These are phyloP conservation scores for Pristionchus arcanus DNA, from an alignment of 2,888 invertebrate genomes.

Conservation along the genomic window DNA sequence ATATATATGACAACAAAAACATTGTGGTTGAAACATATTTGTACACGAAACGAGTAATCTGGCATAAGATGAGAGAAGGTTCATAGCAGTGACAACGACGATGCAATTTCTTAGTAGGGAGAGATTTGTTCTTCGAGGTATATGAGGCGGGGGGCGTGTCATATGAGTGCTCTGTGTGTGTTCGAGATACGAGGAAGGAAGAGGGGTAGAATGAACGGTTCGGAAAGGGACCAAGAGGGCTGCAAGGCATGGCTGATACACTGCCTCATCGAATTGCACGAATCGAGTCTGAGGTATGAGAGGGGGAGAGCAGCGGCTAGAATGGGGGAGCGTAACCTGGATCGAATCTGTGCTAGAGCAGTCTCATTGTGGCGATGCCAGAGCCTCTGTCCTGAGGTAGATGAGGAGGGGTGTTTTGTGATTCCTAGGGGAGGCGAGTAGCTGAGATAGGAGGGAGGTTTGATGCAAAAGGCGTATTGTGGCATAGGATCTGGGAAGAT, in stretches of 20 bases:
- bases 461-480: conserved; percentile 15
- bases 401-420: neutral
- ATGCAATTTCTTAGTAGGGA: neutral
- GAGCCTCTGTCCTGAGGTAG: conserved; percentile 51
- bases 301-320: neutral
- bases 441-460: neutral
- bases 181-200: conserved; percentile 43
- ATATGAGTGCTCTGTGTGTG: conserved; percentile 31
- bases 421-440: neutral
- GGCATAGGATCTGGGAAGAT: conserved; percentile 38
- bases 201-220: neutral
- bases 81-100: conserved; percentile 20
- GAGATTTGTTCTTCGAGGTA: conserved; percentile 45
- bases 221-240: conserved; percentile 26
- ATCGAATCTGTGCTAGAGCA: neutral
- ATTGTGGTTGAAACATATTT: conserved; percentile 11
- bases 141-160: conserved; percentile 41
- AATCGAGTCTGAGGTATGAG: neutral
- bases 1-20: conserved; percentile 13
- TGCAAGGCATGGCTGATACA: neutral
- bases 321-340: conserved; percentile 22
- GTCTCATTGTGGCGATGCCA: neutral
- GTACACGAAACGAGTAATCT: conserved; percentile 25
- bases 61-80: neutral
- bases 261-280: conserved; percentile 11